A percentile compares a stretch with the other conserved stretches of the same genome.
These are phyloP conservation scores for Pagrus major DNA, from an alignment of 2,113 vertebrate species.

Conservation along the genomic window DNA sequence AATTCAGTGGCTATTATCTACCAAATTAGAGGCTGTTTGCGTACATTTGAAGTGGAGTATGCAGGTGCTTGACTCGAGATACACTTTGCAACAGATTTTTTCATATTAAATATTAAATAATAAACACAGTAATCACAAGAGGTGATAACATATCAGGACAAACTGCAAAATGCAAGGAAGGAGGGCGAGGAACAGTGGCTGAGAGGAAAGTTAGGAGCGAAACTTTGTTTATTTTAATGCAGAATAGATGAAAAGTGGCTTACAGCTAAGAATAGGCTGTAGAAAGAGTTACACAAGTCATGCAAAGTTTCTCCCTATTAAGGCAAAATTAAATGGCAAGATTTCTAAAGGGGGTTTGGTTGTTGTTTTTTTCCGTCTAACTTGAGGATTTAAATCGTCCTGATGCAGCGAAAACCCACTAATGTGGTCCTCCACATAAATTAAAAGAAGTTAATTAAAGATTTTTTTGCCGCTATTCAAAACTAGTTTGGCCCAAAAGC, in stretches of 20 bases:
- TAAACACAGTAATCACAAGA: neutral
- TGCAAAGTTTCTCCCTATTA: neutral
- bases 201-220: neutral
- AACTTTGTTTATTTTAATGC: neutral
- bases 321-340: neutral
- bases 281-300: neutral
- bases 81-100: neutral
- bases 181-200: neutral
- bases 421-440: too few species aligned
- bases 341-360: conserved; percentile 1
- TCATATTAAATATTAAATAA: neutral
- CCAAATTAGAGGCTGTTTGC: neutral
- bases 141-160: neutral
- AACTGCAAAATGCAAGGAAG: neutral
- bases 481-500: too few species aligned
- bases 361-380: too few species aligned
- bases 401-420: too few species aligned
- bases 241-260: neutral
- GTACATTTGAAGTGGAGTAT: neutral
- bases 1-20: neutral
- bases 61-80: neutral
- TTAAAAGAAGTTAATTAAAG: too few species aligned
- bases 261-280: neutral
- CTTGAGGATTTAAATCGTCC: too few species aligned
- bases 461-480: too few species aligned